phyloP scores from a whole-genome alignment of 2,113 vertebrate species.

The Rhombomys opimus region DNA sequence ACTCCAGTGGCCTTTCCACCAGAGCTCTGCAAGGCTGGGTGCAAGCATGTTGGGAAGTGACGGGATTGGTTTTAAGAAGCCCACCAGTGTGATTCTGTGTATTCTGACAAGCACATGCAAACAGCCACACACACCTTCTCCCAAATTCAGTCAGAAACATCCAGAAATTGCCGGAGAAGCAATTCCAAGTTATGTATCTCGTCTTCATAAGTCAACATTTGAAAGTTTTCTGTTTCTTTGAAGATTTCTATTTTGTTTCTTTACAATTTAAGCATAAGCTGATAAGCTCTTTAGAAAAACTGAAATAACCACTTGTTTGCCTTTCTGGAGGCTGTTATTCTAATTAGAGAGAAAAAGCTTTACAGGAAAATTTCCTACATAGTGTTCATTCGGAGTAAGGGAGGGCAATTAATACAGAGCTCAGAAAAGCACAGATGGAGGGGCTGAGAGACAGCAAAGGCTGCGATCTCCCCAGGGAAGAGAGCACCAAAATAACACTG shows the following conservation, averaged over 20 bases:
- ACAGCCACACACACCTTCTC: neutral
- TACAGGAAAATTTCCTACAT: neutral
- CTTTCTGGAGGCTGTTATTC: conserved; percentile 7
- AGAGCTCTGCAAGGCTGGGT: neutral
- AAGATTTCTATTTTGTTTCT: conserved; percentile 13
- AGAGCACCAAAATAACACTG: neutral
- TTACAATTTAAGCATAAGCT: conserved; percentile 17
- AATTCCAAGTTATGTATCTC: neutral
- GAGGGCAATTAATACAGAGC: neutral
- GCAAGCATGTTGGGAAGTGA: neutral
- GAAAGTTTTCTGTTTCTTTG: conserved; percentile 4
- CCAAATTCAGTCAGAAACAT: neutral
- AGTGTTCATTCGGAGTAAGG: neutral
- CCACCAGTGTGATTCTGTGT: neutral
- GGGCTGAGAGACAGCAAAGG: neutral
- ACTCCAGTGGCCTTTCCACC: neutral
- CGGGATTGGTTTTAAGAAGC: neutral
- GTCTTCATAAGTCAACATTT: conserved; percentile 25
- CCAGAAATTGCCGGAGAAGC: neutral
- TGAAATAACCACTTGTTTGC: neutral
- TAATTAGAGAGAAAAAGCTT: conserved; percentile 8
- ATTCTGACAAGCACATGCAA: neutral
- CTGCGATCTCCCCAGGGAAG: neutral
- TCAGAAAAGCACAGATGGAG: neutral
- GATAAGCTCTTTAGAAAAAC: neutral